phyloP scores from a whole-genome alignment of 2,113 vertebrate species.

The Tachysurus vachellii region DNA sequence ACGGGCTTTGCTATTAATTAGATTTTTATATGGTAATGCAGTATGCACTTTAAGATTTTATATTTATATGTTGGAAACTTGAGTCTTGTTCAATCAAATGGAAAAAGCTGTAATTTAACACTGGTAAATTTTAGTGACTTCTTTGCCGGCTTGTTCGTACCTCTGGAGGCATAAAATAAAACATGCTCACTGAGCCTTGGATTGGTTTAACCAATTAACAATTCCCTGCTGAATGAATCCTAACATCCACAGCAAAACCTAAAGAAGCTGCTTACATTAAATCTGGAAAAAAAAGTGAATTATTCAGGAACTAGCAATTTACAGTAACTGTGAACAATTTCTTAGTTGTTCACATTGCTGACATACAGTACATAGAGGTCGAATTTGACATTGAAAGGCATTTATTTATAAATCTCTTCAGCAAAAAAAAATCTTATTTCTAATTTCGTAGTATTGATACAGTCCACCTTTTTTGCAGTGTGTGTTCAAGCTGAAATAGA shows the following conservation, averaged over 20 bases:
- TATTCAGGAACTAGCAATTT: no score
- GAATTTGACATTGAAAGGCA: not conserved
- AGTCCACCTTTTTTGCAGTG: not conserved
- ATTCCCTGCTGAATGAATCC: not conserved
- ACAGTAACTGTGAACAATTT: no score
- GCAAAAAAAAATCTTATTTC: no score
- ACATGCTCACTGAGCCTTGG: slow-evolving; percentile 12
- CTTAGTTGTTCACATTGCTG: no score
- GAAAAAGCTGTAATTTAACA: slow-evolving; percentile 29
- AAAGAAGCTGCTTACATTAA: not conserved
- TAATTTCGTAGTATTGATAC: not conserved
- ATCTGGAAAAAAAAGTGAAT: not conserved
- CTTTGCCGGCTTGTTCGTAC: slow-evolving; percentile 12
- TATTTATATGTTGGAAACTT: slow-evolving; percentile 16
- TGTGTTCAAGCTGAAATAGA: not conserved
- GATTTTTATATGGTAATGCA: slow-evolving; percentile 3
- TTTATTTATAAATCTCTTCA: no score
- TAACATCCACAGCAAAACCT: not conserved
- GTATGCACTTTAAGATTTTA: not conserved
- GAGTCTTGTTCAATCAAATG: slow-evolving; percentile 17
- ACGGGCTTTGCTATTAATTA: not conserved
- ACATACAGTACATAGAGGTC: no score
- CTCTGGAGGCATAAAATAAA: slow-evolving; percentile 21
- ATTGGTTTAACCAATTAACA: slow-evolving; percentile 27
- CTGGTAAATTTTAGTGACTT: slow-evolving; percentile 11